Evolutionary conservation across 2,888 invertebrate species (phyloP), one percentile per base, ranked within the genome.

Genomic region (Teleogryllus oceanicus): DNA sequence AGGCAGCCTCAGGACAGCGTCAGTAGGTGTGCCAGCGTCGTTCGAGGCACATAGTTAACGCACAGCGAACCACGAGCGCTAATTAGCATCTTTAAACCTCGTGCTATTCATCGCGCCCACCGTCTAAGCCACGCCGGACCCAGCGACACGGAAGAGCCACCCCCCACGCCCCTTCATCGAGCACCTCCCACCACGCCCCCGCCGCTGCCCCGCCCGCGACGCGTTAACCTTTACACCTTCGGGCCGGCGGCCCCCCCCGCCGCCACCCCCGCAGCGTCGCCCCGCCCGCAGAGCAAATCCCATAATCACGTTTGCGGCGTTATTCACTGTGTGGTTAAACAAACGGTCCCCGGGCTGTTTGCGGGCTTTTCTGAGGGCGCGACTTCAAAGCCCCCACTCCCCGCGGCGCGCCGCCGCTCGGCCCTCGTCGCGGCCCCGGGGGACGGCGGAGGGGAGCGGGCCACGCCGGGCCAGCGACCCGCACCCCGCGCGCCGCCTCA

Each of bases 251-350:
- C 8, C 37, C 37, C 62, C 62, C n/a, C 62, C 62, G n/a, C n/a
- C n/a, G 62, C 13, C n/a, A 18, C 62, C 13, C 62, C 62, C 62
- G n/a, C 62, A 13, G 62, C 13, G 62, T n/a, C 62, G n/a, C 62
- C 13, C 62, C 62, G n/a, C 62, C 62, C 62, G 16, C 62, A 62
- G 62, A 62, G 62, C 62, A 62, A 62, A 62, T 62, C 62, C 62
- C 62, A 62, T 62, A 62, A 62, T 62, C 62, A 62, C 62, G 62
- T 62, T 62, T 62, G 62, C 62, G 62, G 62, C 62, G 62, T 62
- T 62, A 62, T 62, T 62, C 62, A 62, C 62, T 62, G 62, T 62
- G 62, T n/a, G 16, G 62, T 62, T 62, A 62, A 62, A 62, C 62
- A 62, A 62, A 62, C 62, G 62, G 16, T 62, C 62, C 62, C 62